Evolutionary conservation across 2,797 vertebrate species (phyloP), one percentile per base, ranked within the genome.

Genomic region (Alcedo atthis): DNA sequence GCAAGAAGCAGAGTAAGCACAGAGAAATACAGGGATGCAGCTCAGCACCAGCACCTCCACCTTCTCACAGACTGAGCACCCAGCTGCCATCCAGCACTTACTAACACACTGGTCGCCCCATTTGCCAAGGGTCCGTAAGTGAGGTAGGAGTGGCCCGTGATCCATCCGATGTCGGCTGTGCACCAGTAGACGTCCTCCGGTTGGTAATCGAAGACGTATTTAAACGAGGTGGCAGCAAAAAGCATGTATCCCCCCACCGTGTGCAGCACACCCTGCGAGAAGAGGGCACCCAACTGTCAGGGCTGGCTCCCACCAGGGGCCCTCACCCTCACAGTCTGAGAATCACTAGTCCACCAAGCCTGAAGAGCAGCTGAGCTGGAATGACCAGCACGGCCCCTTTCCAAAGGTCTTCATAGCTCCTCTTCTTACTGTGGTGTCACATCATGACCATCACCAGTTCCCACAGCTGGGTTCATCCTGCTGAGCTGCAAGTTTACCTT

Each of bases 151-250:
- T 99, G 99, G 22, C 99, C 99, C 0, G 99, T 99, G 95, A 99
- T 99, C 99, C 99, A 99, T 6, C 99, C 99, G 12, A 99, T 98
- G 97, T 99, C 99, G 0, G 99, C 99, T 2, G 99, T 99, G 97
- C 99, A 99, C 99, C 99, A 99, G 97, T 99, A 99, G 42, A 99
- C 92, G 35, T 99, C 99, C 12, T 98, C 98, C 0, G 97, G 94
- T 42, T 99, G 98, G 96, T 99, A 97, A 98, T 99, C 99, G 69
- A 99, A 99, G 88, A 99, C 99, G 11, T 99, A 97, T 54, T 99
- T 99, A 96, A 99, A 99, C 24, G 99, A 99, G 89, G 98, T 93
- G 70, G 99, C 99, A 5, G 98, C 97, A 96, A 98, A 99, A 53
- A 99, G 97, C 98, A 99, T 99, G 97, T 99, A 99, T 66, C 99